Percentiles rank a stretch among this genome's conserved stretches.
phyloP scores from a whole-genome alignment of 2,888 invertebrate species.

The Dioctria linearis region DNA sequence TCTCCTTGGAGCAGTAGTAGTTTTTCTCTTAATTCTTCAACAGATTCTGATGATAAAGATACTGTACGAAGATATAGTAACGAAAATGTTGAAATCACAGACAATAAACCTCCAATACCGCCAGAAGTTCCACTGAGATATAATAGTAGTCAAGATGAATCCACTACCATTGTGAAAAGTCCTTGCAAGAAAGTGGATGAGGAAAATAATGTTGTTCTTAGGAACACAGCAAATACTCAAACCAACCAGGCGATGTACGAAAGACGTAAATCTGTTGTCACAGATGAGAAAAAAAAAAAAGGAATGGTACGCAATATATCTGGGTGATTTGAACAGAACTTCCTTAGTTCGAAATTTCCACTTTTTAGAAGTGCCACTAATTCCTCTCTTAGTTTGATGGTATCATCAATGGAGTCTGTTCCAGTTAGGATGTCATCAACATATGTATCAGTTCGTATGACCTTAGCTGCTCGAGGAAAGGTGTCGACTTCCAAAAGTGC shows the following conservation, averaged over 20 bases:
- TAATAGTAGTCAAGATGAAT: conserved; percentile 21
- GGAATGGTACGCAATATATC: no score
- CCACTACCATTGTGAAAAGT: conserved; percentile 51
- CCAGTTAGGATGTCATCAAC: no score
- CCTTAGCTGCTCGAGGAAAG: no score
- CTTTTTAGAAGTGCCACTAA: no score
- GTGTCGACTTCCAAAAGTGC: no score
- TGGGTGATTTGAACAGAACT: no score
- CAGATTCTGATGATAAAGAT: conserved; percentile 65
- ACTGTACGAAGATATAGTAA: conserved; percentile 68
- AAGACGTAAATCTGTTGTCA: conserved; percentile 65
- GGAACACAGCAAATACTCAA: conserved; percentile 56
- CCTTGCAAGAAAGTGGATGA: conserved; percentile 62
- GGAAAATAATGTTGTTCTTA: conserved; percentile 59
- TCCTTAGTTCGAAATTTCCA: no score
- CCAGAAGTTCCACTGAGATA: conserved; percentile 26
- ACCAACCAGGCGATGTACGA: conserved; percentile 63
- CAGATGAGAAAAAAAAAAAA: conserved; percentile 67
- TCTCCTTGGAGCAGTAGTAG: no score
- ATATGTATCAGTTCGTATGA: no score
- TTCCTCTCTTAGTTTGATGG: no score
- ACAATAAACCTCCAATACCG: conserved; percentile 63
- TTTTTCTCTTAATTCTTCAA: no score
- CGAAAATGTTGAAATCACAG: conserved; percentile 71
- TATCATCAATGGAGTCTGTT: no score